Evolutionary conservation across 1,140 invertebrate genomes (phyloP), one percentile per base, ranked within the genome.

Genomic region (Lepidurus apus): DNA sequence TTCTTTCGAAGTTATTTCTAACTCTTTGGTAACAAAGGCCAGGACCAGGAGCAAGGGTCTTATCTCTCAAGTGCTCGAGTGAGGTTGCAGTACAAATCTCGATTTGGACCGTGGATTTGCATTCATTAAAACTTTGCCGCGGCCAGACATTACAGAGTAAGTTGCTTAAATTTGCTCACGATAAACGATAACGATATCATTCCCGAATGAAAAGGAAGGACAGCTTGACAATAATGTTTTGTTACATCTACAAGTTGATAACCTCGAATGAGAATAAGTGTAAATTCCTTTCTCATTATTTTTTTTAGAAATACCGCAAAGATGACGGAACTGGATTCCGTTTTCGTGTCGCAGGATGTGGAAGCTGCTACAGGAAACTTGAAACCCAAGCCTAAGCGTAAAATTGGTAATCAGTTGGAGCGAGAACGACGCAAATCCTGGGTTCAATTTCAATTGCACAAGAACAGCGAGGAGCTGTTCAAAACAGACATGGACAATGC

Each of bases 381-480:
- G 9, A 65, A 65, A 65, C 53, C 53, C 53, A 65, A 65, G 53
- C 53, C 53, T n/a, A 65, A 65, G 21, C 53, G 53, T 21, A 65
- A 65, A 21, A 65, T 65, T 7, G 53, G 53, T n/a, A 65, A 65
- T 3, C 53, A 65, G 53, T 65, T 21, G 1, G 53, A 65, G 21
- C 53, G 53, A n/a, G 53, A 65, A 65, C 10, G 53, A 65, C 53
- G 53, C 17, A 65, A 65, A 65, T 65, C 53, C 53, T 65, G 53
- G 53, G 53, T 65, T n/a, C 53, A 65, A 65, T 7, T 65, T 17
- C 13, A 34, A 34, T 3, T 21, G 53, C 53, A 65, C 8, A 65
- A 65, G 53, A n/a, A 13, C 17, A 65, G 53, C 13, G 13, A 21
- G 17, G 53, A 65, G 21, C 9, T 65, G 53, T 21, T 21, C 9